phyloP scores from a whole-genome alignment of 2,797 vertebrate genomes.

The Siniperca scherzeri region DNA sequence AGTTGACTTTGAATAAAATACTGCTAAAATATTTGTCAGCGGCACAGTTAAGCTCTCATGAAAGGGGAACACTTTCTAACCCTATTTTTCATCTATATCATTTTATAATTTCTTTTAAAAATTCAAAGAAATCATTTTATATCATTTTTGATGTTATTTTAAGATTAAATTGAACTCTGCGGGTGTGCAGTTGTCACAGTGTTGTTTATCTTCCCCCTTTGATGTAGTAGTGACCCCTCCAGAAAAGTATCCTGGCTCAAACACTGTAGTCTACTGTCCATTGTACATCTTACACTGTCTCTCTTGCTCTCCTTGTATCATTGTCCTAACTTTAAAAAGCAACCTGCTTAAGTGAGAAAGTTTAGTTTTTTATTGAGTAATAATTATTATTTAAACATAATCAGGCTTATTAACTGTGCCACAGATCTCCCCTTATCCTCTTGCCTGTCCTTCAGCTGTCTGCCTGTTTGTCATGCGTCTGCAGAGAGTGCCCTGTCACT shows the following conservation, averaged over 20 bases:
- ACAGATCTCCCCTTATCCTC: constrained; percentile 30
- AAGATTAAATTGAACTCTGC: neutral
- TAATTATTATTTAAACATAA: constrained; percentile 10
- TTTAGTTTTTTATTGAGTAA: neutral
- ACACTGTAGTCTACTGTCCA: neutral
- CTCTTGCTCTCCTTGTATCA: neutral
- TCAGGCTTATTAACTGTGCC: constrained; percentile 4
- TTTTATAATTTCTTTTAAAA: neutral
- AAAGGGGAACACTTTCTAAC: neutral
- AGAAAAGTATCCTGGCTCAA: too few relatives aligned
- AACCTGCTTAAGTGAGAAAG: neutral
- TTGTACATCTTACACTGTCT: neutral
- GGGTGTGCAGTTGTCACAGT: neutral
- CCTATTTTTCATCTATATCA: neutral
- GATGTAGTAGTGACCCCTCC: neutral
- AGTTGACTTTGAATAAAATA: neutral
- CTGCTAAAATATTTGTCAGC: neutral
- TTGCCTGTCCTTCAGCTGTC: constrained; percentile 67
- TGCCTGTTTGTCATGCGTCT: constrained; percentile 66
- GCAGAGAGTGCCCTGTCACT: constrained; percentile 73
- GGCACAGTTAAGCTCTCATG: neutral
- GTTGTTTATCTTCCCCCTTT: neutral
- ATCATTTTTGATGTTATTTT: neutral
- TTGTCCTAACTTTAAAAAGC: constrained; percentile 8
- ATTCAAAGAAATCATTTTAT: too few relatives aligned